Evolutionary conservation across 2,113 vertebrate species (phyloP).

Genomic region (Hydrolagus affinis): DNA sequence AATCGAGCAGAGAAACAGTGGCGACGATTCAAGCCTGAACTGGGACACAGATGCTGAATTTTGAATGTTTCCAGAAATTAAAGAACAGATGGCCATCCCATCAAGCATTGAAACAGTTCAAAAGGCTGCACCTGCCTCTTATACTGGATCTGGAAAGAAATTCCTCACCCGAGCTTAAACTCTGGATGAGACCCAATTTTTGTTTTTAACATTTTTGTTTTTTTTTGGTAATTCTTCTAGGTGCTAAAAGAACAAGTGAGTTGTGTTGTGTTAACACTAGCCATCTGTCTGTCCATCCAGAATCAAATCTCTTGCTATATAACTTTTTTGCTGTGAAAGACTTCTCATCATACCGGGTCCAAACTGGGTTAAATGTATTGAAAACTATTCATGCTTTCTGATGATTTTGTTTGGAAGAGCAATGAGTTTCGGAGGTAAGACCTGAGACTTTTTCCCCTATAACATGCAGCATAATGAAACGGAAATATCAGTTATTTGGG

Average conservation of each 20-base stretch:
- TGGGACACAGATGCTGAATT: slow-evolving; percentile 2
- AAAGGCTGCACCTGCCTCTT: neutral
- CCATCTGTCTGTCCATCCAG: neutral
- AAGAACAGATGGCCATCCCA: slow-evolving; percentile 1
- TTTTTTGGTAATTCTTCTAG: neutral
- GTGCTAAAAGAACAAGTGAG: neutral
- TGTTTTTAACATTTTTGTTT: neutral
- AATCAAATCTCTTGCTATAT: neutral
- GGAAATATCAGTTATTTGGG: no score
- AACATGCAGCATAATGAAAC: no score
- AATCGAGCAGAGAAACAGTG: neutral
- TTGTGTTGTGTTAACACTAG: neutral
- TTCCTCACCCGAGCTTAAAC: neutral
- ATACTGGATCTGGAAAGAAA: neutral
- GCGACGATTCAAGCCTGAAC: no score
- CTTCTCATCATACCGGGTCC: no score
- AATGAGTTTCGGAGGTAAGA: no score
- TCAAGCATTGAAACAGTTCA: slow-evolving; percentile 6
- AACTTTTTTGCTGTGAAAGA: no score
- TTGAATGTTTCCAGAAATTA: neutral
- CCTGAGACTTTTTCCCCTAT: no score
- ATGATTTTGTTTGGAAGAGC: no score
- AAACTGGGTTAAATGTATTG: no score
- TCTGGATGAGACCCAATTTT: no score
- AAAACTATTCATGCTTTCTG: no score